These are phyloP conservation scores for Clanis bilineata DNA, from an alignment of 2,888 invertebrate species.

Conservation along the genomic window DNA sequence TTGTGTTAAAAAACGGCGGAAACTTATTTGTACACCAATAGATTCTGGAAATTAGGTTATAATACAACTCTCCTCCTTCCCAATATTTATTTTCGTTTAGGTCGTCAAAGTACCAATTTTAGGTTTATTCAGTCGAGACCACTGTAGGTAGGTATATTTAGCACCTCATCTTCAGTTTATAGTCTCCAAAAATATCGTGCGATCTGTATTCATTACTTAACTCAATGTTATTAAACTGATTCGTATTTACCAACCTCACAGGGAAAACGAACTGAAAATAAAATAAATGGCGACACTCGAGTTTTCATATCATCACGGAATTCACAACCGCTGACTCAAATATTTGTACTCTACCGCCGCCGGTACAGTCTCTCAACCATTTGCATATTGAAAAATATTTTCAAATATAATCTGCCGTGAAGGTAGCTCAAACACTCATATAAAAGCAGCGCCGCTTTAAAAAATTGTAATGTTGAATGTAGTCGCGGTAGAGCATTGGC, in stretches of 20 bases:
- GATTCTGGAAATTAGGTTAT: too few relatives aligned
- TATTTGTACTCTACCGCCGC: too few relatives aligned
- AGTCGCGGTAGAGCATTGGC: background rate
- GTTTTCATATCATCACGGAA: background rate
- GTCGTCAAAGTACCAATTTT: too few relatives aligned
- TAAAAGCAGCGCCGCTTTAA: background rate
- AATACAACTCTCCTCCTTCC: too few relatives aligned
- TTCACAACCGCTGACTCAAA: too few relatives aligned
- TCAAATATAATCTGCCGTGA: background rate
- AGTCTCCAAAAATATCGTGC: background rate
- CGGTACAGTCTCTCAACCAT: background rate
- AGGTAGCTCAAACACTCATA: background rate
- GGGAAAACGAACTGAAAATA: background rate
- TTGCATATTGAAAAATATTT: constrained; percentile 13
- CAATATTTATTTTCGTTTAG: too few relatives aligned
- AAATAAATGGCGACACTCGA: background rate
- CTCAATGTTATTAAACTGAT: background rate
- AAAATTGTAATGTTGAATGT: background rate
- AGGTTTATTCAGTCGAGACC: too few relatives aligned
- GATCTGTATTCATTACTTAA: background rate
- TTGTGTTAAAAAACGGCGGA: too few relatives aligned
- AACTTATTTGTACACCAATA: too few relatives aligned
- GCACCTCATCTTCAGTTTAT: too few relatives aligned
- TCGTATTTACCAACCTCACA: background rate
- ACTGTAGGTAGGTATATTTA: too few relatives aligned